phyloP scores from a whole-genome alignment of 2,797 vertebrate genomes.

The Anableps anableps region DNA sequence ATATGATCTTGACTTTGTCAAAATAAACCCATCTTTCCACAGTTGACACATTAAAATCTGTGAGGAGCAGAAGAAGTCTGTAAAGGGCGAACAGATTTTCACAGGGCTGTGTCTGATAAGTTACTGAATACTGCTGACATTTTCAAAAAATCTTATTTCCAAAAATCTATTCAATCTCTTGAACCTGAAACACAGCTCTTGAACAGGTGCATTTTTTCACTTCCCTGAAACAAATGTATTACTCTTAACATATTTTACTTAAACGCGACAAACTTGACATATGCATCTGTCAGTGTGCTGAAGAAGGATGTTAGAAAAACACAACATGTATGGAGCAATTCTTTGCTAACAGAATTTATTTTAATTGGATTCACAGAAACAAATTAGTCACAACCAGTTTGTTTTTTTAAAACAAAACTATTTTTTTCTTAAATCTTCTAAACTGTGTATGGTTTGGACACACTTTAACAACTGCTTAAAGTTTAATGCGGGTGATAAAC shows the following conservation, averaged over 20 bases:
- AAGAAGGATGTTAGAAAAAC: constrained; percentile 7
- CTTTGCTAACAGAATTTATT: constrained; percentile 43
- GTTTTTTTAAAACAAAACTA: constrained; percentile 38
- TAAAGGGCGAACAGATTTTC: background rate
- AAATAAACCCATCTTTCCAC: background rate
- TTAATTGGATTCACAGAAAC: constrained; percentile 56
- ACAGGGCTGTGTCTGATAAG: background rate
- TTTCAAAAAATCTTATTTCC: background rate
- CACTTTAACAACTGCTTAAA: background rate
- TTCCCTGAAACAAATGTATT: background rate
- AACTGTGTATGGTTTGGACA: constrained; percentile 17
- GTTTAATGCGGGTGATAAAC: background rate
- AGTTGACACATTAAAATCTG: background rate
- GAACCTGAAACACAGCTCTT: background rate
- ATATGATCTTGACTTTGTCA: background rate
- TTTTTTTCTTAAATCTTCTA: constrained; percentile 14
- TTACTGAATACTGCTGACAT: background rate
- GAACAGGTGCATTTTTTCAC: constrained; percentile 1
- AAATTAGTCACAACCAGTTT: constrained; percentile 41
- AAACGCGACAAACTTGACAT: constrained; percentile 8
- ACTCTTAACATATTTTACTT: background rate
- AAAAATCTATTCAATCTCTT: background rate
- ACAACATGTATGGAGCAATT: constrained; percentile 12
- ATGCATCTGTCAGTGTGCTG: background rate
- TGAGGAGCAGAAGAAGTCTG: background rate